phyloP scores from a whole-genome alignment of 1,140 invertebrate species.

The Drosophila micromelanica region DNA sequence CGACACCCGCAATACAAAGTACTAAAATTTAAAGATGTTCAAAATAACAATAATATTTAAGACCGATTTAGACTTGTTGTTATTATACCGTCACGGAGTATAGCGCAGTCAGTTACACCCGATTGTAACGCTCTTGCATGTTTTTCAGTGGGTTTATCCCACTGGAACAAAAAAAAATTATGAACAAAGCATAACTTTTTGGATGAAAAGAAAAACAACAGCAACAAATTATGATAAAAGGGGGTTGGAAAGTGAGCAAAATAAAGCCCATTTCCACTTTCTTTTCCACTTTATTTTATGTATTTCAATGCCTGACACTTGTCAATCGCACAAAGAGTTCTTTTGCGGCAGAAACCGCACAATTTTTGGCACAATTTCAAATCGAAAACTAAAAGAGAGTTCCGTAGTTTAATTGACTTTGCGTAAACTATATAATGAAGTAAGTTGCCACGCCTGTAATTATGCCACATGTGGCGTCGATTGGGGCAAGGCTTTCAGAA shows the following conservation, averaged over 20 bases:
- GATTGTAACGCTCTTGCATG: no score
- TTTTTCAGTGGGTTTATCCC: slow-evolving; percentile 36
- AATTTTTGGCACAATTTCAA: slow-evolving; percentile 26
- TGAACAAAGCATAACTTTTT: neutral
- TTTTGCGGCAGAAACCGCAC: slow-evolving; percentile 38
- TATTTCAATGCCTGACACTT: slow-evolving; percentile 42
- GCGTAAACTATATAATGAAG: slow-evolving; percentile 61
- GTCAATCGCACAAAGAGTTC: slow-evolving; percentile 64
- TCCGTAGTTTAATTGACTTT: slow-evolving; percentile 46
- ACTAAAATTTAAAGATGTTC: no score
- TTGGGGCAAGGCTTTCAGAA: slow-evolving; percentile 12
- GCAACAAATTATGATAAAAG: neutral
- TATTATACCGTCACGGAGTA: no score
- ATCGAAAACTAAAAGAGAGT: slow-evolving; percentile 42
- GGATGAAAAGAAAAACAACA: neutral
- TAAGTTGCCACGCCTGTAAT: slow-evolving; percentile 57
- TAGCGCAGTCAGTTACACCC: no score
- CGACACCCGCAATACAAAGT: no score
- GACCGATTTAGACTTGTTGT: no score
- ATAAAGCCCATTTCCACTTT: neutral
- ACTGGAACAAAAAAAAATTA: neutral
- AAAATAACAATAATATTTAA: no score
- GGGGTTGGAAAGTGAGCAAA: neutral
- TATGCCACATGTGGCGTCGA: slow-evolving; percentile 68
- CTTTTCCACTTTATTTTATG: neutral